Conservation (phyloP, 2,797 vertebrate species). For the Coregonus suidteri region DNA sequence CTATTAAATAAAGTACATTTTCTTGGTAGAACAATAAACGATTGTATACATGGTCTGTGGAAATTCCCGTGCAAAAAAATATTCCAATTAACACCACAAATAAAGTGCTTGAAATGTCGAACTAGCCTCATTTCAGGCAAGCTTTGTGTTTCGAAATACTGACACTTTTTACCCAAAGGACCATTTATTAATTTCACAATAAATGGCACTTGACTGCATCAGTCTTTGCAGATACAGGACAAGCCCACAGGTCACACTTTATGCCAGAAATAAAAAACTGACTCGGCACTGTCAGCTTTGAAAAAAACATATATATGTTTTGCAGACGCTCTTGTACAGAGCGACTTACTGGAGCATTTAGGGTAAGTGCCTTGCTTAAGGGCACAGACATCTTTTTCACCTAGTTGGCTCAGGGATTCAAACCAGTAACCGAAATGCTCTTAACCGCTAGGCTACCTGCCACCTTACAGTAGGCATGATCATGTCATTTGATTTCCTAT, state of each 20-base stretch:
- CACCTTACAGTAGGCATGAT: not conserved
- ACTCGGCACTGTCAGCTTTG: not conserved
- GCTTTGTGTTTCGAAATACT: constrained; percentile 18
- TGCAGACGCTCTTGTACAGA: too few species aligned
- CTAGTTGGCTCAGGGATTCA: too few species aligned
- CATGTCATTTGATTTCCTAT: not conserved
- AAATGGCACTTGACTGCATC: constrained; percentile 16
- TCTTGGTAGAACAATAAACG: constrained; percentile 61
- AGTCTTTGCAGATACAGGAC: constrained; percentile 7
- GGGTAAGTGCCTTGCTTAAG: too few species aligned
- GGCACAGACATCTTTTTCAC: too few species aligned
- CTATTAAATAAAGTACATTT: constrained; percentile 48
- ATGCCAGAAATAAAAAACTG: not conserved
- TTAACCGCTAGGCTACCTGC: too few species aligned
- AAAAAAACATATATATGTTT: too few species aligned
- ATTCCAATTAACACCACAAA: constrained; percentile 79
- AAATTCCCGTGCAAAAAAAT: constrained; percentile 89
- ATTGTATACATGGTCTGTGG: constrained; percentile 73
- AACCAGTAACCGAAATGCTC: too few species aligned
- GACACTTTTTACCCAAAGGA: constrained; percentile 5
- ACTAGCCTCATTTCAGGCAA: constrained; percentile 51
- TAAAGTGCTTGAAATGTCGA: constrained; percentile 90
- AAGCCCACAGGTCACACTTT: not conserved
- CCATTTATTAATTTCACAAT: constrained; percentile 18
- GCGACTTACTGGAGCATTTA: too few species aligned